Conservation (phyloP, 1,140 invertebrate species). For the Neodiprion virginianus region DNA sequence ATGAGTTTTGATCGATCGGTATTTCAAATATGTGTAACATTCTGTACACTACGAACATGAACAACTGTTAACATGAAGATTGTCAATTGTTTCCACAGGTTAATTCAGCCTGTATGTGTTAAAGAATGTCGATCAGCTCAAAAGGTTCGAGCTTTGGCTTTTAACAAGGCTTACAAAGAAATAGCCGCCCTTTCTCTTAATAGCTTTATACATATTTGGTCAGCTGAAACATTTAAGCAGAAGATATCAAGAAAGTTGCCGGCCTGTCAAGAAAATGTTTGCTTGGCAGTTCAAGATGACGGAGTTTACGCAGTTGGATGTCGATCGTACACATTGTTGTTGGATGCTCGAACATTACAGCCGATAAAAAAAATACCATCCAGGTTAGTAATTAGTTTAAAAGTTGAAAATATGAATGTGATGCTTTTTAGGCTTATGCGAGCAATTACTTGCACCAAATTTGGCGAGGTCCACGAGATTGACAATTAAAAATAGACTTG, state of each 20-base stretch:
- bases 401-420: constrained; percentile 13
- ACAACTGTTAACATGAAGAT: constrained; percentile 13
- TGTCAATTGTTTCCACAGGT: constrained; percentile 41
- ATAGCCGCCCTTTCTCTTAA: constrained; percentile 92
- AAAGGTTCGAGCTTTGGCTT: constrained; percentile 88
- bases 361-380: constrained; percentile 69
- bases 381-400: constrained; percentile 38
- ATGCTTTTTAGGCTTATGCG: not conserved
- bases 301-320: constrained; percentile 92
- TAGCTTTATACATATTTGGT: constrained; percentile 91
- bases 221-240: constrained; percentile 83
- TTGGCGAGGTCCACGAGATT: no score
- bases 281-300: constrained; percentile 83
- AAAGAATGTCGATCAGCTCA: constrained; percentile 79
- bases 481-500: no score
- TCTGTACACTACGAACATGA: no score
- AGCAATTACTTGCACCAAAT: no score
- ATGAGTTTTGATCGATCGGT: no score
- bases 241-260: constrained; percentile 86
- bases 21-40: no score
- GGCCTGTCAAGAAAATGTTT: constrained; percentile 92
- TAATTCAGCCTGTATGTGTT: constrained; percentile 73
- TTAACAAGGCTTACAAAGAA: constrained; percentile 86
- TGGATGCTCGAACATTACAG: constrained; percentile 88
- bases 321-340: constrained; percentile 87